phyloP scores from a whole-genome alignment of 2,888 invertebrate genomes.

The Trachelus tabidus region DNA sequence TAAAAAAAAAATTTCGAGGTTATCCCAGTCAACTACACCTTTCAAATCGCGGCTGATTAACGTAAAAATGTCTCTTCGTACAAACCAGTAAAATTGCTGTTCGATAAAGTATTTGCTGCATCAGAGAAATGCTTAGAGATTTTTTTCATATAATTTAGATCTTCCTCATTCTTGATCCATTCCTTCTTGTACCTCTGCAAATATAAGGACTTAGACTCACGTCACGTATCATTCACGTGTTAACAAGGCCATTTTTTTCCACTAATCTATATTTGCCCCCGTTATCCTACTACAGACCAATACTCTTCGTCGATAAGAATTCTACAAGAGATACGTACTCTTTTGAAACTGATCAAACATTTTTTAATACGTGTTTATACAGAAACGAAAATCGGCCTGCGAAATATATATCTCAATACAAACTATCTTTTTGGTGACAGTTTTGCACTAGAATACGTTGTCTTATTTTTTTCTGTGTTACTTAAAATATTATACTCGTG shows the following conservation, averaged over 20 bases:
- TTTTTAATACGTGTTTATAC: background rate
- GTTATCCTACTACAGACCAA: background rate
- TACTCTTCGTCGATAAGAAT: background rate
- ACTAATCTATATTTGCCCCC: background rate
- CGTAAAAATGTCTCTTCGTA: background rate
- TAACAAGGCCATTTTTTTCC: background rate
- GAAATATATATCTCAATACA: background rate
- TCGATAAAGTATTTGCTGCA: background rate
- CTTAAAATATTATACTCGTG: background rate
- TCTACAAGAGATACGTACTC: background rate
- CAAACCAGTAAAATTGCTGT: background rate
- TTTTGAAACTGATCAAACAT: background rate
- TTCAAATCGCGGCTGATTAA: background rate
- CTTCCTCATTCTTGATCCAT: background rate
- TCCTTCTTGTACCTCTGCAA: background rate
- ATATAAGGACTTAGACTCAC: background rate
- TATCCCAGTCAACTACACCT: background rate
- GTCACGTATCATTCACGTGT: background rate
- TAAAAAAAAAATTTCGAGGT: background rate
- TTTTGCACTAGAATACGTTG: background rate
- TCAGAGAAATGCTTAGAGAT: background rate
- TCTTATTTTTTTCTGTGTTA: background rate
- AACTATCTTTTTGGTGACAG: background rate
- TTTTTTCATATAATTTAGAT: background rate
- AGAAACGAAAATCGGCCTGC: background rate